phyloP scores from a whole-genome alignment of 2,113 vertebrate genomes.

The Eretmochelys imbricata region DNA sequence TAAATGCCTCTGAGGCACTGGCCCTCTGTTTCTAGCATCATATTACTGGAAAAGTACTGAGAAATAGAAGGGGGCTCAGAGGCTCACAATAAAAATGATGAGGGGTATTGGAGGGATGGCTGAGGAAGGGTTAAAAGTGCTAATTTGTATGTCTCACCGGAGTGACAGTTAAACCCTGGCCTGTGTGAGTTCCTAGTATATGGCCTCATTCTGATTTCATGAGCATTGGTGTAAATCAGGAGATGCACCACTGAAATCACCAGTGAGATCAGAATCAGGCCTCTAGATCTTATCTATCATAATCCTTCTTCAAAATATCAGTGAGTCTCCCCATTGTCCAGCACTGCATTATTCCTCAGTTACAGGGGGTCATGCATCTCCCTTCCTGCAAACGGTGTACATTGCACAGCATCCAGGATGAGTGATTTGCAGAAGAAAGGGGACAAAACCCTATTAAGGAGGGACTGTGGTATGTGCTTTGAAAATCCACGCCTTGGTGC shows the following conservation, averaged over 20 bases:
- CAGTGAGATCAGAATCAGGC: neutral
- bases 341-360: neutral
- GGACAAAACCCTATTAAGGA: neutral
- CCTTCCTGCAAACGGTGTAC: accelerated
- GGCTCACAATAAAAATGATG: accelerated
- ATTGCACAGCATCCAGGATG: neutral
- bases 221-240: neutral
- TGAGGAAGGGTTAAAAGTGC: neutral
- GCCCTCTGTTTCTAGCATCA: accelerated
- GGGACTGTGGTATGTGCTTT: neutral
- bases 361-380: neutral
- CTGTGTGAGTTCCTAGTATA: neutral
- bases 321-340: neutral
- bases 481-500: neutral
- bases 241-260: neutral
- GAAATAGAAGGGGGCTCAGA: neutral
- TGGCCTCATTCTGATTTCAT: neutral
- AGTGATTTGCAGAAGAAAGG: neutral
- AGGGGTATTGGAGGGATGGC: neutral
- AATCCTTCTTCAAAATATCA: neutral
- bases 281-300: neutral
- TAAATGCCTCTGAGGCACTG: neutral
- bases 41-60: neutral
- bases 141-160: neutral
- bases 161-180: neutral